Conservation (phyloP, 1,140 invertebrate genomes). For the Drosophila ananassae region DNA sequence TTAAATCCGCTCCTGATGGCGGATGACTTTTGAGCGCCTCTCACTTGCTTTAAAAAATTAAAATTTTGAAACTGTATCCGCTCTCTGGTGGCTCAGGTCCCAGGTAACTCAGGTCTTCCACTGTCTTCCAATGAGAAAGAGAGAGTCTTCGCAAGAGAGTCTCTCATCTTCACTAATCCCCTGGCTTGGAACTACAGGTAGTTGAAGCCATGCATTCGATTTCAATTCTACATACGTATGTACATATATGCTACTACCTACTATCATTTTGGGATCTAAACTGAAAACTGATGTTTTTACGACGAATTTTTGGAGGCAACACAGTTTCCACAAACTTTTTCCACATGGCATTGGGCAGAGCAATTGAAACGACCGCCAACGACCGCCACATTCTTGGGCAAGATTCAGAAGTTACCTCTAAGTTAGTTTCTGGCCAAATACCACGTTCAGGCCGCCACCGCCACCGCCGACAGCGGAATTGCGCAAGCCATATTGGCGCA, state of each 20-base stretch:
- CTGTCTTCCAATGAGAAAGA: conserved; percentile 11
- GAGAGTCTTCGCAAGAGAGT: conserved; percentile 5
- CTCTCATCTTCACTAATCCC: conserved; percentile 7
- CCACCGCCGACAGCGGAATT: conserved; percentile 48
- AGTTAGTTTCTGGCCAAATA: conserved; percentile 60
- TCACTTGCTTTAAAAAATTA: conserved; percentile 4
- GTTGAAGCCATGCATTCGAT: not conserved
- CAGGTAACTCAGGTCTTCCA: conserved; percentile 26
- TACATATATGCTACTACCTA: too few relatives aligned
- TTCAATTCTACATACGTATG: not conserved
- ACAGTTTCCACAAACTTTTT: conserved; percentile 10
- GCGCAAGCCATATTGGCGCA: conserved; percentile 68
- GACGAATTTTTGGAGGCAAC: conserved; percentile 36
- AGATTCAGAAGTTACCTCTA: conserved; percentile 64
- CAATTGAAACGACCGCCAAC: conserved; percentile 24
- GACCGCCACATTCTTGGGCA: conserved; percentile 71
- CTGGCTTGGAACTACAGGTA: conserved; percentile 27
- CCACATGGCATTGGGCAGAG: conserved; percentile 54
- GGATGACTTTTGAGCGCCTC: conserved; percentile 11
- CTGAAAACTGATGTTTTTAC: conserved; percentile 12
- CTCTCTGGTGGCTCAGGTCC: conserved; percentile 7
- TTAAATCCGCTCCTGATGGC: conserved; percentile 15
- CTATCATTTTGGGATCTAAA: conserved; percentile 4
- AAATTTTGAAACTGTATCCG: conserved; percentile 46
- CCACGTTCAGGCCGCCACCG: conserved; percentile 58